Conservation (phyloP, 1,140 invertebrate species). For the Pseudomyrmex gracilis region DNA sequence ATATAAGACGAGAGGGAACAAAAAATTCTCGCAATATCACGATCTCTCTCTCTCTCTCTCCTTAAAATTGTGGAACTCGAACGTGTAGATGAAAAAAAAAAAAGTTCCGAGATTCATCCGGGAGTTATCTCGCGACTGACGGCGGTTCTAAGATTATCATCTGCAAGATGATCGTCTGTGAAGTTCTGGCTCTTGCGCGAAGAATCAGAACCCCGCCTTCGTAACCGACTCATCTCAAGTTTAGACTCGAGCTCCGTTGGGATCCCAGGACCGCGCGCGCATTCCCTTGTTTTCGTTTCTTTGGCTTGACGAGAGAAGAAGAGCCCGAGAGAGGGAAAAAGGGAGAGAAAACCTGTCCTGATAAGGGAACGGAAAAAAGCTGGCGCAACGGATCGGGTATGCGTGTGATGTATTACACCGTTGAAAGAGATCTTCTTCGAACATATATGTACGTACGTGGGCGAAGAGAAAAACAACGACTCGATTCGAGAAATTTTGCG, state of each 20-base stretch:
- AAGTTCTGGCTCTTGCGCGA: background rate
- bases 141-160: background rate
- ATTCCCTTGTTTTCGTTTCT: slow-evolving; percentile 22
- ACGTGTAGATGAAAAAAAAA: background rate
- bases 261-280: background rate
- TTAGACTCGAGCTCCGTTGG: slow-evolving; percentile 1
- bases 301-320: background rate
- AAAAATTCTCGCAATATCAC: too few relatives aligned
- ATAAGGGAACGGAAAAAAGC: slow-evolving; percentile 1
- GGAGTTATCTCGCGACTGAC: background rate
- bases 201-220: background rate
- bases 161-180: background rate
- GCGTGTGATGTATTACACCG: background rate
- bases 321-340: background rate
- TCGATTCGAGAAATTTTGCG: too few relatives aligned
- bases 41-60: too few relatives aligned
- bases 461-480: too few relatives aligned
- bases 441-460: too few relatives aligned
- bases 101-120: background rate
- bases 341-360: background rate
- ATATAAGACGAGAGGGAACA: too few relatives aligned
- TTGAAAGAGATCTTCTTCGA: background rate
- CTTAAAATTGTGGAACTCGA: too few relatives aligned
- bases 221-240: slow-evolving; percentile 30
- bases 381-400: background rate